Evolutionary conservation across 2,113 vertebrate species (phyloP).

Genomic region (Thalassarche chlororhynchos): DNA sequence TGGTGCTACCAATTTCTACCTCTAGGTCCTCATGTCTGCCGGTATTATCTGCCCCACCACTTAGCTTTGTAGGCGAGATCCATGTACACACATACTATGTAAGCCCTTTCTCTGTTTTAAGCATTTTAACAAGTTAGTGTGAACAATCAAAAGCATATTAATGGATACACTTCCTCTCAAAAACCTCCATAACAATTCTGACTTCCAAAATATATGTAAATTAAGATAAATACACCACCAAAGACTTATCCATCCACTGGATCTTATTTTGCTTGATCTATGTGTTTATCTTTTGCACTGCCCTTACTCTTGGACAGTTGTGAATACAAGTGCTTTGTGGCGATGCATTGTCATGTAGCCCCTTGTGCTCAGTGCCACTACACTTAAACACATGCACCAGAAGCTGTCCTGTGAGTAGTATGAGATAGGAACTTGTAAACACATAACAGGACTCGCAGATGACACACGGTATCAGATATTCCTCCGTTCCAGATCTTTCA

Average conservation of each 20-base stretch:
- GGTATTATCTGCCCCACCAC: not conserved
- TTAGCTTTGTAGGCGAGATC: not conserved
- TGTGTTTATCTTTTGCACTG: not conserved
- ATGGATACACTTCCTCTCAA: not conserved
- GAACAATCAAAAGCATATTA: not conserved
- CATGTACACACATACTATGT: fast-evolving
- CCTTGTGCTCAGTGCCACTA: not conserved
- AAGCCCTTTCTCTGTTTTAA: not conserved
- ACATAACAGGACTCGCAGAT: fast-evolving
- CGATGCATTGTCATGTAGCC: fast-evolving
- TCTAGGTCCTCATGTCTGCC: not conserved
- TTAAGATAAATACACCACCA: not conserved
- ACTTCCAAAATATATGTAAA: not conserved
- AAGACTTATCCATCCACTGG: not conserved
- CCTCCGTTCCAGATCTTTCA: not conserved
- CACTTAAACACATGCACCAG: not conserved
- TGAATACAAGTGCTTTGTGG: not conserved
- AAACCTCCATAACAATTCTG: not conserved
- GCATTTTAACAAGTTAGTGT: not conserved
- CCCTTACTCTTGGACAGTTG: not conserved
- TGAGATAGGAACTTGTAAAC: not conserved
- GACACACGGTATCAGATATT: not conserved
- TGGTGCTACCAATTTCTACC: not conserved
- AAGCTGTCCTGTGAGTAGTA: not conserved
- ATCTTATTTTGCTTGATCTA: not conserved